These are phyloP conservation scores for Polyommatus icarus DNA, from an alignment of 2,888 invertebrate genomes.

Conservation along the genomic window DNA sequence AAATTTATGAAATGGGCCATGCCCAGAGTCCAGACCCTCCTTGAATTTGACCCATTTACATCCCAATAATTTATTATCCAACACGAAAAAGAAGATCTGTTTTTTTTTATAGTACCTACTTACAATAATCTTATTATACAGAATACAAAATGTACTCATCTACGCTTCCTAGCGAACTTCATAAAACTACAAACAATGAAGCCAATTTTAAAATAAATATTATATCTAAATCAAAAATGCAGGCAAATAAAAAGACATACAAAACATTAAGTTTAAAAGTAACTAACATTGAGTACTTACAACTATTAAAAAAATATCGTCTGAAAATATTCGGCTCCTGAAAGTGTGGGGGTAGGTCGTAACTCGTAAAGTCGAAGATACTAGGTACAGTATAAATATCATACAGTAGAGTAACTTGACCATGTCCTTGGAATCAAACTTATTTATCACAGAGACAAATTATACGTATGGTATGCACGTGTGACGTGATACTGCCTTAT, in stretches of 20 bases:
- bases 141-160: not conserved
- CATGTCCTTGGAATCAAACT: too few species aligned
- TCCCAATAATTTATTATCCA: not conserved
- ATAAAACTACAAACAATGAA: not conserved
- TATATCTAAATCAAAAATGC: not conserved
- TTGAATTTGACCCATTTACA: not conserved
- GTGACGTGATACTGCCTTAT: too few species aligned
- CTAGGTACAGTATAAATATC: not conserved
- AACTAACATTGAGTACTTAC: not conserved
- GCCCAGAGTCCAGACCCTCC: not conserved
- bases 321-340: not conserved
- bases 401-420: not conserved
- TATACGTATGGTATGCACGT: too few species aligned
- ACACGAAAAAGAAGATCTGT: not conserved
- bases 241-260: not conserved
- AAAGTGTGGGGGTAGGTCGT: slow-evolving; percentile 25
- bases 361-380: slow-evolving; percentile 33
- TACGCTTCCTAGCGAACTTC: not conserved
- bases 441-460: too few species aligned
- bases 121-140: too few species aligned
- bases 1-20: not conserved
- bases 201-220: not conserved
- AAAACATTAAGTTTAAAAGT: not conserved
- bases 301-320: not conserved
- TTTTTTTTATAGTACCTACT: too few species aligned